These are phyloP conservation scores for Apocheima hispidaria DNA, from an alignment of 2,888 invertebrate genomes.

Conservation along the genomic window DNA sequence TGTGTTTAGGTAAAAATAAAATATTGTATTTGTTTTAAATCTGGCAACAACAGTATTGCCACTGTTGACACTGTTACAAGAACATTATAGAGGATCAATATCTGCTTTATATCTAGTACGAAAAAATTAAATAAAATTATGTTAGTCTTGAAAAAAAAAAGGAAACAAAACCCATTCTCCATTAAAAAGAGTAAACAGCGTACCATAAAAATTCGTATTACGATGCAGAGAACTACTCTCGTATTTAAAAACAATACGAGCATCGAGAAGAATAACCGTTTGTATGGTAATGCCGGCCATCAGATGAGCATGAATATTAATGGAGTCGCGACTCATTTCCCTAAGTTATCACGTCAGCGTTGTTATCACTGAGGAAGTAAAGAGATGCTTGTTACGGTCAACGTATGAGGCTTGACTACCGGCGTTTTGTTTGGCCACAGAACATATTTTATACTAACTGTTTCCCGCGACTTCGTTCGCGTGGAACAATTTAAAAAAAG, in stretches of 20 bases:
- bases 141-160: no score
- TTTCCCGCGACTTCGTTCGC: no score
- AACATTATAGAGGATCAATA: no score
- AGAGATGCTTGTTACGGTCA: not conserved
- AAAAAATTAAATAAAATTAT: no score
- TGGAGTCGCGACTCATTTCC: slow-evolving; percentile 25
- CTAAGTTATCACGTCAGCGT: slow-evolving; percentile 27
- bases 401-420: not conserved
- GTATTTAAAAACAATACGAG: slow-evolving; percentile 17
- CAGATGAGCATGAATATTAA: slow-evolving; percentile 37
- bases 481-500: no score
- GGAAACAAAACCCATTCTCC: no score
- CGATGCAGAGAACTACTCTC: slow-evolving; percentile 2
- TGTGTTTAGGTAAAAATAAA: no score
- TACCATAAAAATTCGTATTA: not conserved
- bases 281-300: slow-evolving; percentile 30
- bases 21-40: no score
- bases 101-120: no score
- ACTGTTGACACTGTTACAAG: no score
- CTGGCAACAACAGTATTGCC: no score
- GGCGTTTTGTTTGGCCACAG: not conserved
- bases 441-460: not conserved
- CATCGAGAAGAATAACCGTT: slow-evolving; percentile 28
- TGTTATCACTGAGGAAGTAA: not conserved
- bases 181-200: not conserved